Conservation (phyloP, 2,113 vertebrate genomes). For the Rissa tridactyla region DNA sequence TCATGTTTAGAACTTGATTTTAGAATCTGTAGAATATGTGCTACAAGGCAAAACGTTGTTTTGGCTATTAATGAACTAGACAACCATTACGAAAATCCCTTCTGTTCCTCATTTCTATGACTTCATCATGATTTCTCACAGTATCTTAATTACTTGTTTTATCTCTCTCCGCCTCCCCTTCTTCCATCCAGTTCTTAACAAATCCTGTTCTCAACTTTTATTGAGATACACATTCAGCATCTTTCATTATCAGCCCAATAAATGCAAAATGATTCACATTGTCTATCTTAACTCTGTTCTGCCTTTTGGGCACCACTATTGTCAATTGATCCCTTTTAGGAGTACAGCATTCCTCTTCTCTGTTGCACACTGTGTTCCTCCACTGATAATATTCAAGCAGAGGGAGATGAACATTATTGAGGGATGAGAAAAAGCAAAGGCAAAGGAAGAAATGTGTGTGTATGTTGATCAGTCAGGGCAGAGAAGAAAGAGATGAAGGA, state of each 20-base stretch:
- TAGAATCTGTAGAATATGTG: neutral
- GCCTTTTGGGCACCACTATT: slow-evolving; percentile 33
- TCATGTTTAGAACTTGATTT: neutral
- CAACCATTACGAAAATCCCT: neutral
- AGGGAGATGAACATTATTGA: neutral
- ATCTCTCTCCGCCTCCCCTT: neutral
- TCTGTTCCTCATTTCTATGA: neutral
- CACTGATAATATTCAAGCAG: neutral
- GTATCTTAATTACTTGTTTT: slow-evolving; percentile 19
- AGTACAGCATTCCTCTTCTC: neutral
- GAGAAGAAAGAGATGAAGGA: neutral
- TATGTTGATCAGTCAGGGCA: neutral
- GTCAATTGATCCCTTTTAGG: neutral
- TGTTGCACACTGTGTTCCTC: neutral
- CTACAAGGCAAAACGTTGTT: neutral
- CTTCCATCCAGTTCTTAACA: neutral
- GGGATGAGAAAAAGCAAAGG: neutral
- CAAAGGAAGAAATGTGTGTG: neutral
- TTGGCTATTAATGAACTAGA: neutral
- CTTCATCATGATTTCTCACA: neutral
- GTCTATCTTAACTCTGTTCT: neutral
- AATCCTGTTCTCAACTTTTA: neutral
- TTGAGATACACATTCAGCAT: neutral
- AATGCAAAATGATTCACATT: slow-evolving; percentile 31
- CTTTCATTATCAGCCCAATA: slow-evolving; percentile 43